These are phyloP conservation scores for Drosophila yakuba DNA, from an alignment of 1,140 invertebrate genomes.

Conservation along the genomic window DNA sequence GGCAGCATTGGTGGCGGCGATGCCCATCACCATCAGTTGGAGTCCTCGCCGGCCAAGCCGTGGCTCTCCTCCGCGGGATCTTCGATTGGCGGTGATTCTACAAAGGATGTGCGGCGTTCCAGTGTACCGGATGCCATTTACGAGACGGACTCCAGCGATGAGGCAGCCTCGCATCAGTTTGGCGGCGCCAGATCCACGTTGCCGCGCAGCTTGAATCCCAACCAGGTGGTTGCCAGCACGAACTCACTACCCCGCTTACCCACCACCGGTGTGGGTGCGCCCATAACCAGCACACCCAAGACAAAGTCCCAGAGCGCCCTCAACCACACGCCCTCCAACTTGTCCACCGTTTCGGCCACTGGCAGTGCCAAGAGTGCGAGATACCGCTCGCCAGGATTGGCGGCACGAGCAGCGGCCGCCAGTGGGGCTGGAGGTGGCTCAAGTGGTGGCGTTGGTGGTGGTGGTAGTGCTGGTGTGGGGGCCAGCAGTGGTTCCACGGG, in stretches of 20 bases:
- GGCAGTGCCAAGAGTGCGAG: constrained; percentile 92
- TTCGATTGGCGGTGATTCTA: constrained; percentile 60
- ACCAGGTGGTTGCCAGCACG: constrained; percentile 86
- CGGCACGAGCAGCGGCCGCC: constrained; percentile 73
- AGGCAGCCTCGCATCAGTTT: constrained; percentile 87
- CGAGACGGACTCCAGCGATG: constrained; percentile 88
- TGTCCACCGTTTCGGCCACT: constrained; percentile 76
- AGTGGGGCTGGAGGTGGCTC: constrained; percentile 80
- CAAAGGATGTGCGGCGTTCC: constrained; percentile 85
- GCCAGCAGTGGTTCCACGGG: constrained; percentile 71
- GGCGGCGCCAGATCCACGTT: constrained; percentile 87
- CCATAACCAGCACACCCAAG: constrained; percentile 86
- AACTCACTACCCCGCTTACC: constrained; percentile 91
- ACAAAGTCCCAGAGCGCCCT: constrained; percentile 89
- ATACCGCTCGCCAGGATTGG: constrained; percentile 93
- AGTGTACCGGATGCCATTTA: constrained; percentile 89
- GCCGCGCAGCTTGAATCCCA: constrained; percentile 88
- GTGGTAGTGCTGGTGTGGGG: background rate
- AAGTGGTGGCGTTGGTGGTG: background rate
- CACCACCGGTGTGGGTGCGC: constrained; percentile 85
- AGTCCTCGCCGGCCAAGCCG: constrained; percentile 84
- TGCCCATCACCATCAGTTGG: constrained; percentile 86
- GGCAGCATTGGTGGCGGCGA: constrained; percentile 91
- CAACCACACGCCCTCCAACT: constrained; percentile 84
- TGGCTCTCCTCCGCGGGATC: constrained; percentile 84